Conservation (phyloP, 2,797 vertebrate genomes). For the Acanthurus lineatus region DNA sequence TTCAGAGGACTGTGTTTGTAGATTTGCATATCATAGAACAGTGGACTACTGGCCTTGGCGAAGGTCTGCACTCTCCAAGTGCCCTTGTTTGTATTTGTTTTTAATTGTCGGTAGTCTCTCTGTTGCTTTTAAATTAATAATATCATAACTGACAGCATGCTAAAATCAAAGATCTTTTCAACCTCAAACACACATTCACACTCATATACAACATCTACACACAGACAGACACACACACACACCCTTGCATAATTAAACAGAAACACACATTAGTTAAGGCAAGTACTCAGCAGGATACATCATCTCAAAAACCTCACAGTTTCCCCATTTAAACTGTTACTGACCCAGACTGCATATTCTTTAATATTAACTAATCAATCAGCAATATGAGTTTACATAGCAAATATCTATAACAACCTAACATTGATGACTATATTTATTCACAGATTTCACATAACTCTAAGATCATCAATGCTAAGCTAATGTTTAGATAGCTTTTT, state of each 20-base stretch:
- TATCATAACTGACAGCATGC: background rate
- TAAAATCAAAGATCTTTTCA: constrained; percentile 1
- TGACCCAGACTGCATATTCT: background rate
- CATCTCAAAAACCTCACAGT: background rate
- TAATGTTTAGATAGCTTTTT: too few relatives aligned
- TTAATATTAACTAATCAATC: background rate
- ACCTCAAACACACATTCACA: background rate
- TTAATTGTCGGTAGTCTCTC: background rate
- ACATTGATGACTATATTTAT: too few relatives aligned
- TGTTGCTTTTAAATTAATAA: background rate
- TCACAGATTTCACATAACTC: too few relatives aligned
- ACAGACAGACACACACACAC: background rate
- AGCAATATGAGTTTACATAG: too few relatives aligned
- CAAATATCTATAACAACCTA: too few relatives aligned
- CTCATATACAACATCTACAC: background rate
- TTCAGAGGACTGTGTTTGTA: too few relatives aligned
- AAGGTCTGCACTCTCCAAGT: too few relatives aligned
- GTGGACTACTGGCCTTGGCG: too few relatives aligned
- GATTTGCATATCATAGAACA: too few relatives aligned
- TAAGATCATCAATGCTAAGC: too few relatives aligned
- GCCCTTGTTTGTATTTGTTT: background rate
- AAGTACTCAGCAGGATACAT: constrained; percentile 1
- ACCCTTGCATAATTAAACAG: constrained; percentile 6
- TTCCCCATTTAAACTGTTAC: constrained; percentile 8
- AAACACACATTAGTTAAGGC: constrained; percentile 12